Conservation (phyloP, 2,888 invertebrate species). For the Platycnemis pennipes region DNA sequence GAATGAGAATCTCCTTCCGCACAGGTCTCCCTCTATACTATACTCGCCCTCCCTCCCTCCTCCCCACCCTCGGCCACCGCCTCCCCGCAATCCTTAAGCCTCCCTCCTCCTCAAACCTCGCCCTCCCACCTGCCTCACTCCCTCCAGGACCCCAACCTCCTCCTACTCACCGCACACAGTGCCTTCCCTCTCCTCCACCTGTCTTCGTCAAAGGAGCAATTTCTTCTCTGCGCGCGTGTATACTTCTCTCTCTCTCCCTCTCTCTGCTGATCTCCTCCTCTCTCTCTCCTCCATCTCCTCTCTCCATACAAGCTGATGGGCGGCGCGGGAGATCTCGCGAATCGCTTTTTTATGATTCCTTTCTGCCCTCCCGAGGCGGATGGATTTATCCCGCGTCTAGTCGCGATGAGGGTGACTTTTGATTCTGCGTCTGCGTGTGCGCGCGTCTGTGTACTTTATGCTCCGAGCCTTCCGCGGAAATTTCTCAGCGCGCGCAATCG, state of each 20-base stretch:
- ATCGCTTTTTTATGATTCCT: background rate
- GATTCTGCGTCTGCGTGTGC: background rate
- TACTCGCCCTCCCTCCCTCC: background rate
- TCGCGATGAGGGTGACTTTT: background rate
- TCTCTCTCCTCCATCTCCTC: background rate
- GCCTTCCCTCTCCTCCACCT: background rate
- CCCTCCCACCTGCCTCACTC: background rate
- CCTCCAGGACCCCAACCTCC: background rate
- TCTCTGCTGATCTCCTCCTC: too few species aligned
- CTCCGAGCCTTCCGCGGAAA: background rate
- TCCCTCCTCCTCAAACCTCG: background rate
- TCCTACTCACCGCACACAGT: background rate
- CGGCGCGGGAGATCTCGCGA: background rate
- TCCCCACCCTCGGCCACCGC: background rate
- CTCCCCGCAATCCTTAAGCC: background rate
- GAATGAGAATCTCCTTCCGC: constrained; percentile 5
- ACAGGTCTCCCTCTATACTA: constrained; percentile 25
- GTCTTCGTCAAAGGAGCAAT: too few species aligned
- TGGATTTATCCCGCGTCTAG: background rate
- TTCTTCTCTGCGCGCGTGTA: too few species aligned
- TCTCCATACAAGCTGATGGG: background rate
- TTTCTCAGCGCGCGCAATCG: background rate
- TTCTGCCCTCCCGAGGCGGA: too few species aligned
- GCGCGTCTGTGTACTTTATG: background rate
- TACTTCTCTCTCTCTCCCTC: background rate